phyloP scores from a whole-genome alignment of 2,113 vertebrate genomes.

The Trichechus manatus region DNA sequence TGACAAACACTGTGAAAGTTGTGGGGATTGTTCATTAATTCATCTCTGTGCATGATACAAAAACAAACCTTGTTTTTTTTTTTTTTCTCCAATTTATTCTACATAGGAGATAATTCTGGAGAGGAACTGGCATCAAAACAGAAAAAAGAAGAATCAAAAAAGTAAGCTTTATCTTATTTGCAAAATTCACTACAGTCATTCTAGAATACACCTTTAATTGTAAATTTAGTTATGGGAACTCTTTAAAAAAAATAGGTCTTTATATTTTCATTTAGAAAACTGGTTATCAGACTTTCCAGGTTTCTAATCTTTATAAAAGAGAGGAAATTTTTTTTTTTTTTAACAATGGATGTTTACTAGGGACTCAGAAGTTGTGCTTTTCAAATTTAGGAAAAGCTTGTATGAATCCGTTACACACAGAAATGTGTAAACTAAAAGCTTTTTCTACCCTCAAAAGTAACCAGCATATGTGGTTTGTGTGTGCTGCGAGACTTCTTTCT shows the following conservation, averaged over 20 bases:
- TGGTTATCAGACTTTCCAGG: neutral
- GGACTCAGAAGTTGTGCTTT: neutral
- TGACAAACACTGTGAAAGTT: neutral
- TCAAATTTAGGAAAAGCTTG: neutral
- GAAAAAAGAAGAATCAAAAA: slow-evolving; percentile 87
- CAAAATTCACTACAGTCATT: neutral
- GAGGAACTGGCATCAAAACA: slow-evolving; percentile 78
- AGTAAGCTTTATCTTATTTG: slow-evolving; percentile 78
- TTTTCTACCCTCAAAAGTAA: neutral
- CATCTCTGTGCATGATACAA: neutral
- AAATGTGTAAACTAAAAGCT: neutral
- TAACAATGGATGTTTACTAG: neutral
- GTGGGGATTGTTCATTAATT: slow-evolving; percentile 10
- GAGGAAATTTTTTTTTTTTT: neutral
- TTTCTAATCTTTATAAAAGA: neutral
- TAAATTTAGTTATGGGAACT: neutral
- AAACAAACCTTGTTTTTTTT: slow-evolving; percentile 16
- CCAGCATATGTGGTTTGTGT: rapidly evolving
- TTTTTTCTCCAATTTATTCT: slow-evolving; percentile 66
- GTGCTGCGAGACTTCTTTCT: neutral
- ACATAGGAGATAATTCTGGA: slow-evolving; percentile 82
- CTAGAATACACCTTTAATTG: neutral
- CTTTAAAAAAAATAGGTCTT: neutral
- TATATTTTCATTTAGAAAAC: neutral
- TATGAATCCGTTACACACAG: neutral